Evolutionary conservation across 2,888 invertebrate genomes (phyloP), one percentile per base, ranked within the genome.

Genomic region (Kryphioiulus occultus): DNA sequence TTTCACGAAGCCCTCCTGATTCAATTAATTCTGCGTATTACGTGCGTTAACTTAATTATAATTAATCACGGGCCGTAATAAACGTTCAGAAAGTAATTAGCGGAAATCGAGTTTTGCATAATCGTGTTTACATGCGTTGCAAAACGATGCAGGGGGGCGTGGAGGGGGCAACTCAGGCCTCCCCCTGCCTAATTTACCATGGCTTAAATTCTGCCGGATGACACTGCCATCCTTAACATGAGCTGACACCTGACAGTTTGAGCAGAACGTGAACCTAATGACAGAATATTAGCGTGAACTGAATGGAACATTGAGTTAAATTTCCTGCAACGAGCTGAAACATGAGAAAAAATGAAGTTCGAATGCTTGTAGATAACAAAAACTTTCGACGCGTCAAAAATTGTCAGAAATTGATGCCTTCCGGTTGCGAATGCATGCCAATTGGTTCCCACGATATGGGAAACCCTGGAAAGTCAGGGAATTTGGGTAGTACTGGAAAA

Each of bases 51-150:
- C 53, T 53, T n/a, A 53, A 53, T 53, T 53, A 53, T 53, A 53
- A 53, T 53, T 53, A 53, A 53, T 53, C 53, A 53, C 53, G 53
- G 53, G n/a, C 53, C 53, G 53, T n/a, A 53, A 53, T 53, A 53
- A 53, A 53, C 53, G 53, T 53, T 53, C 53, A 53, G n/a, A 53
- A 53, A 53, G 53, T 53, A 53, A 53, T 53, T 53, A 53, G 53
- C 53, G 53, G 53, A 53, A 53, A 53, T 53, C n/a, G 53, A 53
- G 53, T 53, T 53, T 53, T 53, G 53, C 53, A 53, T 53, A 53
- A 53, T 53, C 53, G 53, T 53, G 53, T 53, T 53, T 53, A 53
- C 53, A 53, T n/a, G 53, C n/a, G 53, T 1, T n/a, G 53, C 53
- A 53, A n/a, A n/a, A 53, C 47, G 47, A 47, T 47, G 47, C 47